phyloP scores from a whole-genome alignment of 2,113 vertebrate species.

The Oreochromis niloticus region DNA sequence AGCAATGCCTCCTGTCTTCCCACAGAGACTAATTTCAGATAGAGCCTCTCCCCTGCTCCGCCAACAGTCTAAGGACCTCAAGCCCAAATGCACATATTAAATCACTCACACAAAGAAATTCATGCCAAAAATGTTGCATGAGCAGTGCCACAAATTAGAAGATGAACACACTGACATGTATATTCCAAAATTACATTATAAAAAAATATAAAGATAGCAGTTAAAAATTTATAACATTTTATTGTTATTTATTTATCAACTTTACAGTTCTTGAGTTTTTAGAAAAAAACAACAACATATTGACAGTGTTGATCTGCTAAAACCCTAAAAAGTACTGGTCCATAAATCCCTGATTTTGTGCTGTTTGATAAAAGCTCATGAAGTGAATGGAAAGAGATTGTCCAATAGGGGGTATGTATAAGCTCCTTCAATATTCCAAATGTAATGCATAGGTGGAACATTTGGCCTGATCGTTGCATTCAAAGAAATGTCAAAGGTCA shows the following conservation, averaged over 20 bases:
- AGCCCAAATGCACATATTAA: background rate
- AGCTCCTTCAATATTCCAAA: background rate
- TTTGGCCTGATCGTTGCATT: background rate
- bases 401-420: background rate
- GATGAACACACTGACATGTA: background rate
- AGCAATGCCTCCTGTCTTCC: constrained; percentile 34
- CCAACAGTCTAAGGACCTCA: constrained; percentile 7
- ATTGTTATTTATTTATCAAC: background rate
- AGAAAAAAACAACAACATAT: too few species aligned
- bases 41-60: constrained; percentile 21
- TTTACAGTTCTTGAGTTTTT: background rate
- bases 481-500: constrained; percentile 23
- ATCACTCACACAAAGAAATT: background rate
- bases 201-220: background rate
- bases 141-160: background rate
- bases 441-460: background rate
- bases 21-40: constrained; percentile 67
- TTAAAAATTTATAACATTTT: background rate
- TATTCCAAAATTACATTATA: background rate
- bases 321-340: background rate
- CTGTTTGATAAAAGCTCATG: background rate
- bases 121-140: background rate
- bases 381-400: background rate
- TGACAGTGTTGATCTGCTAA: background rate
- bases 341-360: background rate